Percentiles rank a stretch among this genome's conserved stretches.
Evolutionary conservation across 2,113 vertebrate species (phyloP).

Genomic region (Heterochromis multidens): DNA sequence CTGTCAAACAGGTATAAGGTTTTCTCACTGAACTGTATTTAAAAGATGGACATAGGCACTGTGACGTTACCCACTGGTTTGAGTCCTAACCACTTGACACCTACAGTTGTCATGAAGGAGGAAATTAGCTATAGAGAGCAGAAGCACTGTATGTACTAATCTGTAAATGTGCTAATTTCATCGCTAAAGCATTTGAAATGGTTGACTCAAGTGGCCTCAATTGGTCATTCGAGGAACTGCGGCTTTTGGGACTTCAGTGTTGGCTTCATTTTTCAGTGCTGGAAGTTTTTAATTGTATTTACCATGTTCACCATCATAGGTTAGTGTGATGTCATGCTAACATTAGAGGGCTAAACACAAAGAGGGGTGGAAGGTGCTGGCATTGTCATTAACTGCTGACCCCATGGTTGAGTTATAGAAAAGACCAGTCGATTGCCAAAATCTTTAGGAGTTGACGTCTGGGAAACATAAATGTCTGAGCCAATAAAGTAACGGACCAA

Average conservation of each 20-base stretch:
- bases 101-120: too few species aligned
- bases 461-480: neutral
- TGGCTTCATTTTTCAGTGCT: neutral
- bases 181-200: neutral
- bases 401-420: neutral
- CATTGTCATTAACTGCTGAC: neutral
- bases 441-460: neutral
- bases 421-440: neutral
- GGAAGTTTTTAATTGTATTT: neutral
- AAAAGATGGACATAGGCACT: neutral
- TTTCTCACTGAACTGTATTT: neutral
- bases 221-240: neutral
- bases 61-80: neutral
- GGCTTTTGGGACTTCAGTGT: accelerated
- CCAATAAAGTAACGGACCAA: neutral
- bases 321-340: neutral
- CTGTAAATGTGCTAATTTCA: neutral
- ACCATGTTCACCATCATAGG: neutral
- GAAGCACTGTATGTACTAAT: neutral
- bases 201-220: neutral
- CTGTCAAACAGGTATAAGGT: neutral
- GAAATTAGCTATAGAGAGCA: neutral
- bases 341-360: neutral
- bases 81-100: too few species aligned
- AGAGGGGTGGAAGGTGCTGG: neutral